phyloP scores from a whole-genome alignment of 2,113 vertebrate species.

The Symphodus melops region DNA sequence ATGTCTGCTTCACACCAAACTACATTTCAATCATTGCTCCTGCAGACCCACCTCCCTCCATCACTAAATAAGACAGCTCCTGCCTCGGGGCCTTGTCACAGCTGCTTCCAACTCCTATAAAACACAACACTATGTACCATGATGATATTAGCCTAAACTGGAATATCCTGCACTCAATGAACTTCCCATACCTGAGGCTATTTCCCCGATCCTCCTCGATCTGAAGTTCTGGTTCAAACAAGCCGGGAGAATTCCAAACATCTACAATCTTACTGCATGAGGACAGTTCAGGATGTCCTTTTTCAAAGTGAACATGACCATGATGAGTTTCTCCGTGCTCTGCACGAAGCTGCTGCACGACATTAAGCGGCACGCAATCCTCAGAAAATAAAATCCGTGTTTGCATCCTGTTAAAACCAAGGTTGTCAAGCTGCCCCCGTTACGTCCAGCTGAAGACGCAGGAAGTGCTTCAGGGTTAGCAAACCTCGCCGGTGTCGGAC shows the following conservation, averaged over 20 bases:
- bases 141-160: conserved; percentile 42
- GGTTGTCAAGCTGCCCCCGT: no score
- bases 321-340: not conserved
- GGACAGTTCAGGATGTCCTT: not conserved
- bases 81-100: conserved; percentile 47
- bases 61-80: conserved; percentile 63
- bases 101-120: conserved; percentile 37
- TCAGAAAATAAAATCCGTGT: no score
- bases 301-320: not conserved
- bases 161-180: conserved; percentile 39
- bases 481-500: conserved; percentile 1
- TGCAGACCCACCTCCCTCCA: conserved; percentile 43
- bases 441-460: no score
- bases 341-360: not conserved
- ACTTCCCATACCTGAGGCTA: conserved; percentile 11
- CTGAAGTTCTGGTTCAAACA: not conserved
- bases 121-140: conserved; percentile 54
- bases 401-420: no score
- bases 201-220: conserved; percentile 10
- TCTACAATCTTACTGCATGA: not conserved
- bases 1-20: conserved; percentile 25
- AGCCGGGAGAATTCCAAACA: not conserved
- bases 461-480: conserved; percentile 1
- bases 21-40: conserved; percentile 53
- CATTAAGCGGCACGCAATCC: no score